These are phyloP conservation scores for Drosophila pruinosa DNA, from an alignment of 1,140 invertebrate genomes.

Conservation along the genomic window DNA sequence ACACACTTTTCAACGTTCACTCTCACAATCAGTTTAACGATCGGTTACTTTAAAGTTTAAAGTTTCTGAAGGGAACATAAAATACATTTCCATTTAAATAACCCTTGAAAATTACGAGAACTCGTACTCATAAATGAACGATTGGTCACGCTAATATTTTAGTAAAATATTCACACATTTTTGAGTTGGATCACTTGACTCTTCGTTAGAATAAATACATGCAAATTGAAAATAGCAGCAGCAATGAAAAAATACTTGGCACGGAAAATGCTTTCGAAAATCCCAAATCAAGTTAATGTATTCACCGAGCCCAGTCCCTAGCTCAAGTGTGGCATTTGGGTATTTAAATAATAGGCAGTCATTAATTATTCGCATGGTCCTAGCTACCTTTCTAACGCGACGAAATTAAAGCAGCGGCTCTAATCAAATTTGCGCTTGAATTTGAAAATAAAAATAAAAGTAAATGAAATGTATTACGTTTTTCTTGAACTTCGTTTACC, in stretches of 20 bases:
- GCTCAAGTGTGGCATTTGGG: constrained; percentile 38
- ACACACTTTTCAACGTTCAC: neutral
- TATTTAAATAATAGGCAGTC: constrained; percentile 61
- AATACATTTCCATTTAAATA: neutral
- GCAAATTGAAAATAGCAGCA: constrained; percentile 30
- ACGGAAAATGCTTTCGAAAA: constrained; percentile 40
- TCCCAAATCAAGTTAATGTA: constrained; percentile 62
- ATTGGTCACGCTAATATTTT: neutral
- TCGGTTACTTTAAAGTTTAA: too few relatives aligned
- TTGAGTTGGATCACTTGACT: constrained; percentile 20
- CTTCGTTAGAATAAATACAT: constrained; percentile 56
- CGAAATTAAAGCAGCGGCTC: constrained; percentile 41
- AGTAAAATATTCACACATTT: constrained; percentile 10
- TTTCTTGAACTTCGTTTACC: constrained; percentile 43
- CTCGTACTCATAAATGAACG: neutral
- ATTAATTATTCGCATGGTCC: constrained; percentile 57
- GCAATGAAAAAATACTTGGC: constrained; percentile 40
- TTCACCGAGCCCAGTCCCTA: neutral
- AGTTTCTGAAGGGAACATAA: neutral
- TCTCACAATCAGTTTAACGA: neutral
- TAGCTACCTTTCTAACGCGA: constrained; percentile 26
- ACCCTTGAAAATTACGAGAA: too few relatives aligned
- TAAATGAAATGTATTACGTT: constrained; percentile 52
- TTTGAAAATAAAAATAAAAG: constrained; percentile 53
- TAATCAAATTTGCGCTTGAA: constrained; percentile 45